Evolutionary conservation across 2,797 vertebrate species (phyloP), one percentile per base, ranked within the genome.

Genomic region (Eurystomus glaucurus): DNA sequence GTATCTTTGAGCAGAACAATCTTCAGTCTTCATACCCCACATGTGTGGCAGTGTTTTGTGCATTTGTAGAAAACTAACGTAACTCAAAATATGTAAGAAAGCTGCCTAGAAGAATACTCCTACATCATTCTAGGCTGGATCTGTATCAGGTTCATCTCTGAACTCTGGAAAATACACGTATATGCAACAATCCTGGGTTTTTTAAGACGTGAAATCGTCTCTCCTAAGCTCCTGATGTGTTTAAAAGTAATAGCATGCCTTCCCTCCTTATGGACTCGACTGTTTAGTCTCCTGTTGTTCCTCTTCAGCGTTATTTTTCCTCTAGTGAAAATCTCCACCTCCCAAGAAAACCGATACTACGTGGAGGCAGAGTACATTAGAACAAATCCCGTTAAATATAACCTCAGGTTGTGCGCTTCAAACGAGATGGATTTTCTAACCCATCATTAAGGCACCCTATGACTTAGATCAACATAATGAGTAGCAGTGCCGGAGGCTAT

Each of bases 381-480:
- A 61, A 90, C 29, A 33, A 76, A 76, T 93, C 51, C 93, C 0
- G 1, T 90, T 92, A 93, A 92, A 92, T 79, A 77, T 87, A 82
- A 93, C 90, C 96, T 76, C 80, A 68, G 88, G 90, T 95, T 93
- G 85, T 85, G 64, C 33, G 17, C 66, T 96, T 93, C 77, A 76
- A 84, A 92, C 0, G 6, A 89, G 77, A 87, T 86, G 83, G 95
- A 84, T 93, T 95, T 96, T 91, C 83, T 55, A 92, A 14, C 50
- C 39, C 80, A 70, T 94, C 88, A 52, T 93, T 96, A 95, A 62
- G 37, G 58, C 51, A 70, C 39, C 2, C 86, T 90, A n/a, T 84
- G 93, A 87, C 83, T 97, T 77, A 94, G 77, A 95, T 96, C 92
- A 97, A 65, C 94, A 79, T 92, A 96, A 96, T 90, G 74, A 97